Conservation (phyloP, 1,140 invertebrate genomes). For the Drosophila oshimai region DNA sequence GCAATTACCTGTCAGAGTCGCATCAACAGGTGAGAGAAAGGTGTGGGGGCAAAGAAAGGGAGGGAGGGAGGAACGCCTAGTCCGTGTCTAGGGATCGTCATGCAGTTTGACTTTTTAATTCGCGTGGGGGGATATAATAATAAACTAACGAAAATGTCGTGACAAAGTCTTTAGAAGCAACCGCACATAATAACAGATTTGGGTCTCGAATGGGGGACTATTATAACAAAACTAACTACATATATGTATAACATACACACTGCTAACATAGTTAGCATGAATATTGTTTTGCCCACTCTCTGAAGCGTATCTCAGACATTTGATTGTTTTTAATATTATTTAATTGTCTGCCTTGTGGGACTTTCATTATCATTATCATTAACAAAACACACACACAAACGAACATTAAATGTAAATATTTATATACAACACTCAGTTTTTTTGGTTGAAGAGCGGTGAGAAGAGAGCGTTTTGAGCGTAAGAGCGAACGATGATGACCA, state of each 20-base stretch:
- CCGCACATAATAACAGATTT: slow-evolving; percentile 16
- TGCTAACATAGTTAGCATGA: not conserved
- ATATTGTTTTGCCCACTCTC: not conserved
- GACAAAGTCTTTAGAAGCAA: slow-evolving; percentile 21
- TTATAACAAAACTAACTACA: not conserved
- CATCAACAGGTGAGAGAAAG: slow-evolving; percentile 14
- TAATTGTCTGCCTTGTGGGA: slow-evolving; percentile 2
- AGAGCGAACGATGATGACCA: slow-evolving; percentile 39
- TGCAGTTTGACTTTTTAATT: slow-evolving; percentile 26
- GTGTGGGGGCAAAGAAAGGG: not conserved
- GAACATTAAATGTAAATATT: slow-evolving; percentile 58
- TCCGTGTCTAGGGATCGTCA: slow-evolving; percentile 30
- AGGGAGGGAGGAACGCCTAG: not conserved
- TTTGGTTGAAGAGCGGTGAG: slow-evolving; percentile 3
- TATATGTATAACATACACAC: not conserved
- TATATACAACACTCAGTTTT: slow-evolving; percentile 30
- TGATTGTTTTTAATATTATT: slow-evolving; percentile 27
- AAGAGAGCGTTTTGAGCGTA: not conserved
- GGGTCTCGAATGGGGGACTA: slow-evolving; percentile 2
- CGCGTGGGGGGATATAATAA: slow-evolving; percentile 4
- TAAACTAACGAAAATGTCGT: slow-evolving; percentile 22
- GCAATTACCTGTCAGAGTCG: slow-evolving; percentile 33
- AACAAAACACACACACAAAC: slow-evolving; percentile 4
- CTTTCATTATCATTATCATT: slow-evolving; percentile 33
- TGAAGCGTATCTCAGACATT: slow-evolving; percentile 8